These are phyloP conservation scores for Philonicus albiceps DNA, from an alignment of 2,888 invertebrate species.

Conservation along the genomic window DNA sequence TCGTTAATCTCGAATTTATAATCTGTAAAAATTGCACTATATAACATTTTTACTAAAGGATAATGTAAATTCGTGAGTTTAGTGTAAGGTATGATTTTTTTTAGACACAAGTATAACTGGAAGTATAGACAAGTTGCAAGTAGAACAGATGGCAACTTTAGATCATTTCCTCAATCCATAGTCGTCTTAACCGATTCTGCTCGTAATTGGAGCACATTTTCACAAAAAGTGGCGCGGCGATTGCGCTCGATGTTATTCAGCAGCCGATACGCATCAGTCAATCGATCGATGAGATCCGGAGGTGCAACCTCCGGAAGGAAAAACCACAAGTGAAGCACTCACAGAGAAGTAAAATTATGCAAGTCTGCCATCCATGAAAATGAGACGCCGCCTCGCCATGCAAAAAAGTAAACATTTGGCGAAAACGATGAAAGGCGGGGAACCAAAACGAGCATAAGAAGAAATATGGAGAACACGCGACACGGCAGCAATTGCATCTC, in stretches of 20 bases:
- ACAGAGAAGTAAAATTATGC: constrained; percentile 24
- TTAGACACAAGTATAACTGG: not conserved
- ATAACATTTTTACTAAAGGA: no score
- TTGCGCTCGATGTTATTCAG: not conserved
- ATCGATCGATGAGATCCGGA: not conserved
- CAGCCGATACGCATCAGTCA: not conserved
- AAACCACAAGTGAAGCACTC: constrained; percentile 20
- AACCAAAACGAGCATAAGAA: not conserved
- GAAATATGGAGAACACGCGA: not conserved
- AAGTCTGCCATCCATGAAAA: constrained; percentile 21
- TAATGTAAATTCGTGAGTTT: no score
- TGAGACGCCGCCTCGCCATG: not conserved
- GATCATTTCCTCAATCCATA: not conserved
- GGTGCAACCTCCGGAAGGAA: not conserved
- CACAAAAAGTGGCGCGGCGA: not conserved
- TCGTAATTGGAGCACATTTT: constrained; percentile 4
- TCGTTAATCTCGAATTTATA: no score
- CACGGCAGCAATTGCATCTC: not conserved
- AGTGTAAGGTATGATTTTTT: not conserved
- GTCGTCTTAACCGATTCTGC: not conserved
- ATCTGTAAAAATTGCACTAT: no score
- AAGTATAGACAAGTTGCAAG: not conserved
- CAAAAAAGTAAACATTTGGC: constrained; percentile 26
- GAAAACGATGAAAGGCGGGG: not conserved
- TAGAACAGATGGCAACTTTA: not conserved